Evolutionary conservation across 2,888 invertebrate genomes (phyloP).

Genomic region (Zaprionus bogoriensis): DNA sequence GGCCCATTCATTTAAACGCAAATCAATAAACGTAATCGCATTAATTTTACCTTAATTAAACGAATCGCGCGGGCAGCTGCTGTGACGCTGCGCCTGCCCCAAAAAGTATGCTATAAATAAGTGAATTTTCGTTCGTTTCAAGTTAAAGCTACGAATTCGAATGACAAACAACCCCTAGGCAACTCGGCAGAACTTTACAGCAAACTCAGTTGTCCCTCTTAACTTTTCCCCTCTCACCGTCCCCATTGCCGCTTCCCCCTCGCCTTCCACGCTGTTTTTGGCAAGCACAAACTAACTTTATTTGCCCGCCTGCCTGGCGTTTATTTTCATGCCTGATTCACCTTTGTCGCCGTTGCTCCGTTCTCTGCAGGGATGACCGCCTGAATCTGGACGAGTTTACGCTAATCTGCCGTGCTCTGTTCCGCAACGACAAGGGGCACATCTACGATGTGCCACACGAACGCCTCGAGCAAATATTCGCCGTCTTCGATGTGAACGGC

Average conservation of each 20-base stretch:
- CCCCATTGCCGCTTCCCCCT: not conserved
- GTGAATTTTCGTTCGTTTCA: conserved; percentile 38
- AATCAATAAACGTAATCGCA: conserved; percentile 60
- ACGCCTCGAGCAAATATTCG: conserved; percentile 89
- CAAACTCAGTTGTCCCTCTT: not conserved
- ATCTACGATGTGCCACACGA: conserved; percentile 90
- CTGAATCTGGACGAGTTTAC: conserved; percentile 90
- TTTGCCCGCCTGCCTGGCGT: conserved; percentile 31
- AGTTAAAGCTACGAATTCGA: conserved; percentile 34
- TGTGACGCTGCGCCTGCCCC: conserved; percentile 9
- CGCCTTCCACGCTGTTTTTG: conserved; percentile 24
- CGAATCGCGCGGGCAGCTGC: conserved; percentile 52
- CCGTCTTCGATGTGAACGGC: conserved; percentile 90
- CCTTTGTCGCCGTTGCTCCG: conserved; percentile 23
- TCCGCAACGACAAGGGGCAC: conserved; percentile 93
- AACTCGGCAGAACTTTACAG: conserved; percentile 17
- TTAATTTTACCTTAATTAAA: conserved; percentile 60
- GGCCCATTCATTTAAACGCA: conserved; percentile 41
- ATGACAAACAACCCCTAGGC: conserved; percentile 45
- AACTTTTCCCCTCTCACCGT: not conserved
- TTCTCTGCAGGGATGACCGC: conserved; percentile 87
- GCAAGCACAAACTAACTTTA: conserved; percentile 52
- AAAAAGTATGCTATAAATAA: conserved; percentile 46
- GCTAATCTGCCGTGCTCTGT: conserved; percentile 91
- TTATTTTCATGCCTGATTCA: conserved; percentile 59